A percentile compares a stretch with the other conserved stretches of the same genome.
Evolutionary conservation across 2,113 vertebrate species (phyloP).

Genomic region (Mesitornis unicolor): DNA sequence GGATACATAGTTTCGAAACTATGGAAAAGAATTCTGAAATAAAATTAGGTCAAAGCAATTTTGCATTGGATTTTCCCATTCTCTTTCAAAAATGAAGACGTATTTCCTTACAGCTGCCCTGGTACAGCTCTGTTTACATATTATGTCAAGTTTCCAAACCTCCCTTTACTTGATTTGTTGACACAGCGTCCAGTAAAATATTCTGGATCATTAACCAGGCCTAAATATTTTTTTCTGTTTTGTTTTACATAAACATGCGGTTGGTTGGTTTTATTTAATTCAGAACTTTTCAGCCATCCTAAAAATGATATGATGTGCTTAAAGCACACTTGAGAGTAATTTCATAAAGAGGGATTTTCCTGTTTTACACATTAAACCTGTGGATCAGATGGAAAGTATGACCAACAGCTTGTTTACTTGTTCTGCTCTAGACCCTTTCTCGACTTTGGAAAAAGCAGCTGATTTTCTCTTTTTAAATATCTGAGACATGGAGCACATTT

Average conservation of each 20-base stretch:
- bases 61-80: not conserved
- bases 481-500: not conserved
- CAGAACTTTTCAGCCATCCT: not conserved
- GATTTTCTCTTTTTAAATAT: not conserved
- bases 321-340: not conserved
- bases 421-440: not conserved
- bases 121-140: not conserved
- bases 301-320: not conserved
- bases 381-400: not conserved
- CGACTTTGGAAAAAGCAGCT: not conserved
- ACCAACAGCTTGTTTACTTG: not conserved
- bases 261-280: not conserved
- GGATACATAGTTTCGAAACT: not conserved
- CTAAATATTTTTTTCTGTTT: conserved; percentile 25
- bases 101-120: not conserved
- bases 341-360: not conserved
- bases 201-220: not conserved
- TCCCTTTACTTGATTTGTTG: conserved; percentile 14
- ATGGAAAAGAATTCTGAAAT: not conserved
- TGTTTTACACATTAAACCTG: not conserved
- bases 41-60: not conserved
- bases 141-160: conserved; percentile 17
- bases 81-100: not conserved
- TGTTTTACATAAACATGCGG: not conserved
- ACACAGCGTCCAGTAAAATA: not conserved